Evolutionary conservation across 1,140 invertebrate species (phyloP), one percentile per base, ranked within the genome.

Genomic region (Lasioglossum albipes): DNA sequence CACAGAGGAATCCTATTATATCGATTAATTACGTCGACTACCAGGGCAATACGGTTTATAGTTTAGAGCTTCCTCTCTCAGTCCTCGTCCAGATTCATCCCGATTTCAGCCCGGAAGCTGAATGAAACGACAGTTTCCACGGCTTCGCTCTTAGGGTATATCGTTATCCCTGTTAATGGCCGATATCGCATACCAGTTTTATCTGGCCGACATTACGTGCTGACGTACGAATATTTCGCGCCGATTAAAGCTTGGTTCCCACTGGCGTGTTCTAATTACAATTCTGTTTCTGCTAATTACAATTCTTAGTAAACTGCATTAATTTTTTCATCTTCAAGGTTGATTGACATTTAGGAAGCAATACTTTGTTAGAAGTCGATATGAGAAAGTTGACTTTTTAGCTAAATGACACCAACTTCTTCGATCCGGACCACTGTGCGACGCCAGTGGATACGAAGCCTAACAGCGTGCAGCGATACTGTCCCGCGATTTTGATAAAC

Each of bases 401-500:
- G n/a, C n/a, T n/a, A n/a, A n/a, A n/a, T n/a, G n/a, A n/a, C n/a
- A n/a, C n/a, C n/a, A n/a, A n/a, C n/a, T n/a, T n/a, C n/a, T n/a
- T n/a, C n/a, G n/a, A n/a, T n/a, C n/a, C n/a, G n/a, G n/a, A n/a
- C n/a, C n/a, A n/a, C n/a, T n/a, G n/a, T n/a, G n/a, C n/a, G 16
- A 54, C 52, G 13, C 0, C 52, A 16, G 52, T 54, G 52, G 18
- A 20, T 16, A 54, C 52, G 52, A 54, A 20, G 52, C 52, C 6
- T 16, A 66, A 61, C 69, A 27, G 16, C 64, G 59, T 41, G 52
- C 42, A 52, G 31, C 72, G 71, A 84, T 64, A 65, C 45, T 31
- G 57, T 36, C 66, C 31, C 81, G 67, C 67, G 82, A 86, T 89
- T 84, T 89, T 89, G 87, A 89, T 89, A 89, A 87, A 88, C 80